Base-by-base conservation (phyloP, 2,888 invertebrate genomes). In the Leptinotarsa peninsularis region DNA sequence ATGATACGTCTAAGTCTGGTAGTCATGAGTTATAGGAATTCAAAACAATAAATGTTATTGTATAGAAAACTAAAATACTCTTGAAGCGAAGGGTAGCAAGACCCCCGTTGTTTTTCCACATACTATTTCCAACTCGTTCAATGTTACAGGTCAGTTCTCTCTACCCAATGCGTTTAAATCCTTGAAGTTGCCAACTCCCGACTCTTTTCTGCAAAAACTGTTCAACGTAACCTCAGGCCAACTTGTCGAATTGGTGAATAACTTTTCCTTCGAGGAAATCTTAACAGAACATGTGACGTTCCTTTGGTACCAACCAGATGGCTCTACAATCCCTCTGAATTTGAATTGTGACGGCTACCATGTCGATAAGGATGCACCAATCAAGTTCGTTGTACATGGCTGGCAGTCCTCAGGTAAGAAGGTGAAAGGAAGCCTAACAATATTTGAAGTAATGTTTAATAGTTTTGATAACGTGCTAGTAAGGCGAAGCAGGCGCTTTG, bases 371-470 rank as follows among this genome's bases (percentile, higher is more conserved):
- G 43, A 72, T 54, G 68, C 74, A 52, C 82, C 82, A 21, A 80
- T 79, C 7, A 83, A 82, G 71, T 72, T 83, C 49, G 69, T 82
- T 17, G 77, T 82, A 7, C 83, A 82, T 63, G 83, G 83, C 21
- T 83, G 83, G 83, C 79, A 78, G 49, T 67, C 78, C 4, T 74
- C 78, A 71, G 81, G 81, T 74, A 68, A 72, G 49, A 60, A 27
- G 4, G 14, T 43, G 43, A 10, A 7, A 43, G 10, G 10, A 43
- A 10, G 43, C 43, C 10, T 43, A 43, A 10, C 10, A 43, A 43
- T 43, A 43, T 43, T 43, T 43, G 2, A 10, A 43, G 43, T 43
- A 43, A 43, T 43, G 10, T 43, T 7, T 43, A 33, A 33, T 33
- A 33, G 33, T 33, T 33, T 33, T 10, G 33, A 33, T 33, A 33